These are phyloP conservation scores for Conger conger DNA, from an alignment of 2,113 vertebrate species.

Conservation along the genomic window DNA sequence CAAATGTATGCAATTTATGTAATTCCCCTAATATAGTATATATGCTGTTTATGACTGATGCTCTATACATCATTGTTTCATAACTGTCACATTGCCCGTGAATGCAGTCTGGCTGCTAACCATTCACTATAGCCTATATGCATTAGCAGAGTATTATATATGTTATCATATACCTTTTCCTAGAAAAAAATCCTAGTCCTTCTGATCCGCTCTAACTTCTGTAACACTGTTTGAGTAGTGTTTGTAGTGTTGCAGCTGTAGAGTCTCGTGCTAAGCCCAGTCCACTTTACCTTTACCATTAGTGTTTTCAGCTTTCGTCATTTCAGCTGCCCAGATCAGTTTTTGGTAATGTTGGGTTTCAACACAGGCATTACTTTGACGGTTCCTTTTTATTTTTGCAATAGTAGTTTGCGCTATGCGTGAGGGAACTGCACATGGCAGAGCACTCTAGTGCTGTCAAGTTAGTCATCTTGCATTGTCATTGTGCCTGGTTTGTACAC, in stretches of 20 bases:
- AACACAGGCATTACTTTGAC: not conserved
- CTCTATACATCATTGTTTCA: not conserved
- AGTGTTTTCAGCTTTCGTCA: no score
- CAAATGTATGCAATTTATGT: not conserved
- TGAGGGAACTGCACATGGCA: not conserved
- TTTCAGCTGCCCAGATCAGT: not conserved
- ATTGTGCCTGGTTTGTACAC: no score
- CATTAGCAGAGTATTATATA: not conserved
- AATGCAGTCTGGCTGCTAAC: not conserved
- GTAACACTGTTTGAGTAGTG: not conserved
- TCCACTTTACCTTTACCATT: no score
- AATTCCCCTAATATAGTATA: no score
- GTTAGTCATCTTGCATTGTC: no score
- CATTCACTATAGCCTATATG: not conserved
- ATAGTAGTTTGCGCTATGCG: no score
- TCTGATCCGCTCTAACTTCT: not conserved
- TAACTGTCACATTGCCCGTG: not conserved
- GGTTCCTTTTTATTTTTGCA: not conserved
- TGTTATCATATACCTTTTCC: no score
- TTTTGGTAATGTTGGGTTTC: not conserved
- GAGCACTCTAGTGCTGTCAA: not conserved
- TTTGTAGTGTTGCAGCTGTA: not conserved
- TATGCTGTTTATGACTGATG: not conserved
- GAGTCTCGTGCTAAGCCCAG: no score
- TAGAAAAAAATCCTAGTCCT: not conserved